Evolutionary conservation across 2,797 vertebrate species (phyloP).

Genomic region (Pseudochirops cupreus): DNA sequence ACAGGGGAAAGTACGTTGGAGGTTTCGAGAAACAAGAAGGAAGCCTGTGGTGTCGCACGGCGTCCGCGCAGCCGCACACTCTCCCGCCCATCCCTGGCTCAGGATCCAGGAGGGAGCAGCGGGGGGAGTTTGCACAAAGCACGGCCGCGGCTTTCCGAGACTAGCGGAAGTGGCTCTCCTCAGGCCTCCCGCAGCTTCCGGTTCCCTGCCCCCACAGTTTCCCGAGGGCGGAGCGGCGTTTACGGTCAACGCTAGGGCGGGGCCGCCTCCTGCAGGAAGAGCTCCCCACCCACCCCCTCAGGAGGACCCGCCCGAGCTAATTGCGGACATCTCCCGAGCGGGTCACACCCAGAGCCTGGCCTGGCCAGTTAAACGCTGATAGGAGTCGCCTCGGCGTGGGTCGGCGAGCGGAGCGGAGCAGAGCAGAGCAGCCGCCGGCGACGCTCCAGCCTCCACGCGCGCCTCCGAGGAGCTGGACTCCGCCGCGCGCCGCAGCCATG

Average conservation of each 20-base stretch:
- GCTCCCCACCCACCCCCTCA: neutral
- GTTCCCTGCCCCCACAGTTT: neutral
- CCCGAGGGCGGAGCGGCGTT: neutral
- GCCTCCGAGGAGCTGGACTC: neutral
- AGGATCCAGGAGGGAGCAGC: fast-evolving
- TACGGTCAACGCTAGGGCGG: neutral
- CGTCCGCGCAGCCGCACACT: too few species aligned
- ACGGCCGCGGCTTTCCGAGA: neutral
- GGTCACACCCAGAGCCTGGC: neutral
- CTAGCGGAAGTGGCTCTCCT: neutral
- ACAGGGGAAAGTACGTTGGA: too few species aligned
- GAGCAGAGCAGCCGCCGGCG: too few species aligned
- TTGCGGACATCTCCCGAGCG: neutral
- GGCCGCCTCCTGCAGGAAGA: neutral
- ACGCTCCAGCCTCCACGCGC: neutral
- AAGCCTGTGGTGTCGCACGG: too few species aligned
- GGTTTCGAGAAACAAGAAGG: too few species aligned
- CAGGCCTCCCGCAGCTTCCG: neutral
- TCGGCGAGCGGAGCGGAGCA: too few species aligned
- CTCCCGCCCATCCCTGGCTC: fast-evolving
- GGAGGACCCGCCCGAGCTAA: neutral
- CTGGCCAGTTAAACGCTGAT: too few species aligned
- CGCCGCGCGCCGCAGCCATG: neutral
- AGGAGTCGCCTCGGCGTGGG: too few species aligned
- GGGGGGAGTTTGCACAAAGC: neutral